phyloP scores from a whole-genome alignment of 2,888 invertebrate genomes.

The Ischnus inquisitorius region DNA sequence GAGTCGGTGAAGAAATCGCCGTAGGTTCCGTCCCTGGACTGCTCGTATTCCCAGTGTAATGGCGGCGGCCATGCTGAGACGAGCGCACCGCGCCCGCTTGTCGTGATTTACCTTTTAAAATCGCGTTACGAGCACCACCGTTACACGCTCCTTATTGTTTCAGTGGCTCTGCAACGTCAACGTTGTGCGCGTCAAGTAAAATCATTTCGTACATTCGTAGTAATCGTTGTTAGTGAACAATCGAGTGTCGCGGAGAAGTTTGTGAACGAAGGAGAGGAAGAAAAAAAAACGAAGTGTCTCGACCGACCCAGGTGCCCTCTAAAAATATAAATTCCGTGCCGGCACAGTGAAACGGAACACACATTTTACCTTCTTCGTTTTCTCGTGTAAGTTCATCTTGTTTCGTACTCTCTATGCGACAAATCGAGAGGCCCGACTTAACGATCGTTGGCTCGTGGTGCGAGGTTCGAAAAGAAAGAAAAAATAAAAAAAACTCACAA shows the following conservation, averaged over 20 bases:
- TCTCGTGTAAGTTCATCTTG: slow-evolving; percentile 36
- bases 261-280: not conserved
- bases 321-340: slow-evolving; percentile 84
- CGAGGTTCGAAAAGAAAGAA: slow-evolving; percentile 6
- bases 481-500: slow-evolving; percentile 18
- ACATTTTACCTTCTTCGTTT: slow-evolving; percentile 42
- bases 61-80: slow-evolving; percentile 83
- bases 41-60: slow-evolving; percentile 80
- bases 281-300: slow-evolving; percentile 2
- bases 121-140: slow-evolving; percentile 54
- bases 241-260: not conserved
- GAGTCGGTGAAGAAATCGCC: slow-evolving; percentile 54
- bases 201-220: slow-evolving; percentile 17
- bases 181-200: not conserved
- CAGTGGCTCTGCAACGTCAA: not conserved
- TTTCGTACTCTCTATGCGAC: slow-evolving; percentile 48
- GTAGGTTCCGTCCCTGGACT: slow-evolving; percentile 77
- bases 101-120: slow-evolving; percentile 75
- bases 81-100: slow-evolving; percentile 83
- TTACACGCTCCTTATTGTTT: slow-evolving; percentile 7
- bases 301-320: slow-evolving; percentile 83
- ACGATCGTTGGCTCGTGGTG: not conserved
- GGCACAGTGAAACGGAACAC: slow-evolving; percentile 74
- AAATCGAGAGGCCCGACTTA: not conserved
- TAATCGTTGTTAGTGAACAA: slow-evolving; percentile 15